Evolutionary conservation across 2,888 invertebrate genomes (phyloP), one percentile per base, ranked within the genome.

Genomic region (Brachyopa scutellaris): DNA sequence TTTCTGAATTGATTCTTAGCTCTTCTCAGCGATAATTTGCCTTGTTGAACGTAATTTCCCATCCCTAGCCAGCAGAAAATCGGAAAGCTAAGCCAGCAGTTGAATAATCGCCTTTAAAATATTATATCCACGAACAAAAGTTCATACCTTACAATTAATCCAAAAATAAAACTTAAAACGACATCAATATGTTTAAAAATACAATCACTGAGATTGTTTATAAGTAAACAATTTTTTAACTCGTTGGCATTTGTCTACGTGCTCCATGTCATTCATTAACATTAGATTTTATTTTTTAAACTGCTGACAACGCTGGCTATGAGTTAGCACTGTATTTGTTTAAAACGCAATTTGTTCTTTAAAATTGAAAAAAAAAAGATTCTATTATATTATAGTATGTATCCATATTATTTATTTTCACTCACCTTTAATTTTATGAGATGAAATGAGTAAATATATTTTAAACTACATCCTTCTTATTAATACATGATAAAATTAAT

Each of bases 391-490:
- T n/a, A n/a, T n/a, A n/a, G n/a, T n/a, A n/a, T n/a, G n/a, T n/a
- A n/a, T n/a, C n/a, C n/a, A n/a, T n/a, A n/a, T n/a, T n/a, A n/a
- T n/a, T n/a, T n/a, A n/a, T n/a, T n/a, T n/a, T n/a, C n/a, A 70
- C 70, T 70, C 49, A 70, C 70, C 70, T 61, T 40, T 3, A 29
- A 9, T 49, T 53, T 33, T 23, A 53, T 62, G 62, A 72, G 42
- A 57, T 59, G 17, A 31, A 40, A 13, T 11, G 51, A 36, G 6
- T 47, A 51, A 31, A 42, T 17, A 36, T 61, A 11, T 29, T n/a
- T 53, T 72, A 51, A 38, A 64, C 55, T 64, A 73, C 72, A 55
- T 73, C 47, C 36, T 72, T 51, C 57, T 69, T 57, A 61, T 17
- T 57, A 36, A 73, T 64, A 64, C 73, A 49, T 53, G 45, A 62